These are phyloP conservation scores for Dichetophora obliterata DNA, from an alignment of 2,888 invertebrate species.

Conservation along the genomic window DNA sequence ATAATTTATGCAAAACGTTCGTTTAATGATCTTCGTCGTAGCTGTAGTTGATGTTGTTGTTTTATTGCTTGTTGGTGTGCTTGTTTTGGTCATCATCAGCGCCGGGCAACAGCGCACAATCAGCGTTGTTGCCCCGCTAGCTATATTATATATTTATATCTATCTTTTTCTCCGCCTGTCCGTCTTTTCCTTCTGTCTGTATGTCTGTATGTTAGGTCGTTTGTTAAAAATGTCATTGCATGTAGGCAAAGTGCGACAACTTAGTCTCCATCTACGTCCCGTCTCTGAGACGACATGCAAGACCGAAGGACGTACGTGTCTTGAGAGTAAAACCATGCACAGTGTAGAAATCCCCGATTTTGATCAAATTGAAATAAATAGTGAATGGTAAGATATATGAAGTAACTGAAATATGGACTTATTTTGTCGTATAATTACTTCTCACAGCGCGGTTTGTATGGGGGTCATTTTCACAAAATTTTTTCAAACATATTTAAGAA, in stretches of 20 bases:
- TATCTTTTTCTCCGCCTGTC: background rate
- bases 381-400: too few species aligned
- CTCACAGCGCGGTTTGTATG: too few species aligned
- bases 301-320: slow-evolving; percentile 35
- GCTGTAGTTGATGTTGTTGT: slow-evolving; percentile 14
- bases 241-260: slow-evolving; percentile 40
- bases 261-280: background rate
- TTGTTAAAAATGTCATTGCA: slow-evolving; percentile 34
- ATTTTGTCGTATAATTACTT: too few species aligned
- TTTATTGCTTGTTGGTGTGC: slow-evolving; percentile 7
- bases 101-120: background rate
- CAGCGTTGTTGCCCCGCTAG: too few species aligned
- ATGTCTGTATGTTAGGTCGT: background rate
- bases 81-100: background rate
- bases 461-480: too few species aligned
- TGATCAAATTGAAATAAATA: too few species aligned
- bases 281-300: background rate
- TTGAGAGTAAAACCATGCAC: background rate
- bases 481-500: too few species aligned
- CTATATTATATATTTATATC: too few species aligned
- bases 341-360: background rate
- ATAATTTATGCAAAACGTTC: slow-evolving; percentile 71
- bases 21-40: slow-evolving; percentile 67
- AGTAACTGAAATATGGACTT: too few species aligned
- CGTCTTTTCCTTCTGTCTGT: background rate